Evolutionary conservation across 2,888 invertebrate species (phyloP).

Genomic region (Apotomis turbidana): DNA sequence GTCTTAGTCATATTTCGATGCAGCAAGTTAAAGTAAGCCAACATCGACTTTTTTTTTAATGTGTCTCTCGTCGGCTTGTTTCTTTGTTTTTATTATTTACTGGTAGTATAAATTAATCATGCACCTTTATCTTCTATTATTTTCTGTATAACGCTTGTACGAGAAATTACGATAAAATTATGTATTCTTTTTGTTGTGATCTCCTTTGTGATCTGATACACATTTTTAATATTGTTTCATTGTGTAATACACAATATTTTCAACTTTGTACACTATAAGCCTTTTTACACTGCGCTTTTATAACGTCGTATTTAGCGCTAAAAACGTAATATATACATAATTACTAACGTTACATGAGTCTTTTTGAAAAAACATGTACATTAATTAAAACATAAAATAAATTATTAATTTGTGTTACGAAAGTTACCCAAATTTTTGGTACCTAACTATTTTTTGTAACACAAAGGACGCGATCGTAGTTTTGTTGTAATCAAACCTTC

Average conservation of each 20-base stretch:
- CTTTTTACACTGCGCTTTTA: background rate
- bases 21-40: no score
- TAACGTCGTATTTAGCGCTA: background rate
- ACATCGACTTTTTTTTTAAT: no score
- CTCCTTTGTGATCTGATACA: slow-evolving; percentile 10
- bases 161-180: background rate
- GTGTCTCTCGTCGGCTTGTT: background rate
- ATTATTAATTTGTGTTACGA: no score
- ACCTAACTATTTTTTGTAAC: no score
- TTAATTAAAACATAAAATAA: no score
- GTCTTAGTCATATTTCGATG: no score
- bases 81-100: background rate
- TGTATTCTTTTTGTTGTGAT: slow-evolving; percentile 6
- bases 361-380: no score
- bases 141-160: background rate
- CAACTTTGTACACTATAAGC: slow-evolving; percentile 6
- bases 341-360: no score
- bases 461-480: no score
- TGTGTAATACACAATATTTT: background rate
- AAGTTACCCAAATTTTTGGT: no score
- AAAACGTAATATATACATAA: no score
- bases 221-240: slow-evolving; percentile 4
- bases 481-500: no score
- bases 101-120: background rate
- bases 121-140: background rate